phyloP scores from a whole-genome alignment of 2,888 invertebrate species.

The Machimus rusticus region DNA sequence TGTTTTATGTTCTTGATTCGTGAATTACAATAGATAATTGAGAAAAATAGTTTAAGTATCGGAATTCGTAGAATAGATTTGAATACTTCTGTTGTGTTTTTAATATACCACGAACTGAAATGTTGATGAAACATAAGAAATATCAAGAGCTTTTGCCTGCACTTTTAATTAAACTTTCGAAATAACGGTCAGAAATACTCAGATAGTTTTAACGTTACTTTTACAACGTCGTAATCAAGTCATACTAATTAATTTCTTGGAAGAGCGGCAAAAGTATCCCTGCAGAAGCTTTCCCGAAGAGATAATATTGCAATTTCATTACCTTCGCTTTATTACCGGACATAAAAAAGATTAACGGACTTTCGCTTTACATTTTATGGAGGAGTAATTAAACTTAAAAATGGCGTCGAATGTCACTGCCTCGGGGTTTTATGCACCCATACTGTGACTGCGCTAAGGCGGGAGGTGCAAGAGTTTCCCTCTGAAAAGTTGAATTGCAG shows the following conservation, averaged over 20 bases:
- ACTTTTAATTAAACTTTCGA: not conserved
- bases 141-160: not conserved
- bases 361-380: conserved; percentile 27
- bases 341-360: conserved; percentile 33
- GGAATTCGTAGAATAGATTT: not conserved
- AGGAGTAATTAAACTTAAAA: conserved; percentile 22
- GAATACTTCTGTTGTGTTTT: not conserved
- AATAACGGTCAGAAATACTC: not conserved
- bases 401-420: conserved; percentile 31
- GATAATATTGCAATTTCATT: conserved; percentile 32
- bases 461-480: not conserved
- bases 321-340: conserved; percentile 23
- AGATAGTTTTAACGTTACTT: conserved; percentile 24
- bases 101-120: not conserved
- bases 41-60: no score
- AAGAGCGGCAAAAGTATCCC: conserved; percentile 17
- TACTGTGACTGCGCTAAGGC: not conserved
- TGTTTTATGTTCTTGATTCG: no score
- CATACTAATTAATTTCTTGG: conserved; percentile 34
- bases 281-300: not conserved
- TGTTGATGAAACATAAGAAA: not conserved
- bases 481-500: not conserved
- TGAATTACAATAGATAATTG: no score
- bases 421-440: not conserved
- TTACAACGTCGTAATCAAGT: conserved; percentile 33